phyloP scores from a whole-genome alignment of 2,113 vertebrate species.

The Tauraco erythrolophus region DNA sequence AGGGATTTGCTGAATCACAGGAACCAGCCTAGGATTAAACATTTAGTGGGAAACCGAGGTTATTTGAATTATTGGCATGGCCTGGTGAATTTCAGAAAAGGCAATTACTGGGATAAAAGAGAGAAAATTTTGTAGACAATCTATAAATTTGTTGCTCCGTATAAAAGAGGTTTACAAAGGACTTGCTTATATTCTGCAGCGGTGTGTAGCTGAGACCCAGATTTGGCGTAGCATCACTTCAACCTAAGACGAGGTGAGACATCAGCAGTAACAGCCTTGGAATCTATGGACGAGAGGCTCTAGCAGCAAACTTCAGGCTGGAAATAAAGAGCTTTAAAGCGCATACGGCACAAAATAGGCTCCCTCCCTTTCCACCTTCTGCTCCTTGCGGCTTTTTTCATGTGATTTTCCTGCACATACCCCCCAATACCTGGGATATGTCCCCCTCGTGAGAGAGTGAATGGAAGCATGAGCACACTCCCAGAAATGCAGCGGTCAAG shows the following conservation, averaged over 20 bases:
- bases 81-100: background rate
- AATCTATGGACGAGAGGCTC: background rate
- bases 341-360: accelerated
- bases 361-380: background rate
- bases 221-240: background rate
- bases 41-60: background rate
- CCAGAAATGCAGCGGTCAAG: background rate
- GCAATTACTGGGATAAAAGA: background rate
- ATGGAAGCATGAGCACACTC: accelerated
- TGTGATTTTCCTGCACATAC: background rate
- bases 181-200: background rate
- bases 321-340: conserved; percentile 4
- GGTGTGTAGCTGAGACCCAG: background rate
- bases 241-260: background rate
- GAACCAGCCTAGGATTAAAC: background rate
- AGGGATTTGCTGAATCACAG: background rate
- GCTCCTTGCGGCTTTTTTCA: background rate
- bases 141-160: background rate
- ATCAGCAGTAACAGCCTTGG: background rate
- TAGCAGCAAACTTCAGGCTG: background rate
- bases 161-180: background rate
- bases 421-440: background rate
- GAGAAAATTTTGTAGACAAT: background rate
- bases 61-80: background rate
- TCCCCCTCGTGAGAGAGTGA: accelerated